Evolutionary conservation across 2,797 vertebrate species (phyloP), one percentile per base, ranked within the genome.

Genomic region (Sebastes oblongus): DNA sequence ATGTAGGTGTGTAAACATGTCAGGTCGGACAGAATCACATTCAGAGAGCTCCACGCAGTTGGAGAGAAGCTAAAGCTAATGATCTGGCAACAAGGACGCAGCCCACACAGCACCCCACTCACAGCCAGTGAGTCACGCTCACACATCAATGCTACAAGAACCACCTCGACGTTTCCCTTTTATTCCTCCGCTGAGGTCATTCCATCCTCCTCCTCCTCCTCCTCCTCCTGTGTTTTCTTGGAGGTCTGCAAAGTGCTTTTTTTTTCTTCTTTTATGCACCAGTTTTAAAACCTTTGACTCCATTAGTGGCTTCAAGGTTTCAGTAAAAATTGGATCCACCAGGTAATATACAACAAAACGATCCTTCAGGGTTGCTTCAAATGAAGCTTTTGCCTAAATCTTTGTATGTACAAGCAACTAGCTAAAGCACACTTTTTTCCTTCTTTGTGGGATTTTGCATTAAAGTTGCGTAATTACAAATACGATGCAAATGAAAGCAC

Each of bases 1-100:
- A 91, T 82, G 90, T 80, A 89, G 89, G 91, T 92, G 93, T 95
- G 93, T 94, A 96, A 96, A 96, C 93, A 94, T 92, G 78, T 92
- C 81, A 83, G 82, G 88, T 92, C 68, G 91, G 90, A 94, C 91
- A 94, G 83, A 86, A 86, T 95, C 94, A 95, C 94, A 95, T 95
- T 95, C 94, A 96, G 90, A 93, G 84, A 92, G 86, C 93, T 93
- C 91, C 88, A 88, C 87, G 56, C 91, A 84, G 87, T 83, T 78
- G 83, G 84, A 83, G 92, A 89, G 86, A 93, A 91, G 90, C 92
- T 91, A 92, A 93, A 91, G 93, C 89, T 94, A 94, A 93, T 87
- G 91, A 92, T 93, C 87, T 80, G 91, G 87, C 84, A 88, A 76
- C 91, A 73, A 91, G 89, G 89, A 91, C 89, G 84, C 81, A 76